Evolutionary conservation across 2,797 vertebrate genomes (phyloP), one percentile per base, ranked within the genome.

Genomic region (Xenops minutus): DNA sequence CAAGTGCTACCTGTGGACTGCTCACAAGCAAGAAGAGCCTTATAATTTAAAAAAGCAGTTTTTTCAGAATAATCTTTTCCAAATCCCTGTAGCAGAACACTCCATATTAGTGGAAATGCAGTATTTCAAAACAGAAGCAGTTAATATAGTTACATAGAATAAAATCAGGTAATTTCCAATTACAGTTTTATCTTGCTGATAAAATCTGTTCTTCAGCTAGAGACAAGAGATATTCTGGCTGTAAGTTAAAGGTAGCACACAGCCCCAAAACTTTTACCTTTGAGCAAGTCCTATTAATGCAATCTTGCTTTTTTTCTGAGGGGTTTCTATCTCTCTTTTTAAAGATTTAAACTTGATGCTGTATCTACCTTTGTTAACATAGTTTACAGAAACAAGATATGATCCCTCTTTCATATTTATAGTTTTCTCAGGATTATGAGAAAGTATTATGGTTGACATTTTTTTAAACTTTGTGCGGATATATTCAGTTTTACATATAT

Each of bases 401-500:
- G 73, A 93, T 81, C 44, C 61, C 6, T 89, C 46, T 37, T 93
- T 85, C 43, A 64, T 62, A 55, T 39, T 94, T 39, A 58, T 92
- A 36, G 93, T 92, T 95, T 92, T 52, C 68, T 94, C 16, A 80
- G 79, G 69, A 41, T 86, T 89, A 62, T 56, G 34, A 66, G 46
- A 66, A 69, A 66, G 30, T 63, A 26, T 79, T 88, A 39, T 27
- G 86, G 64, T 23, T 87, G 1, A 30, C 51, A 51, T 63, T 84
- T 41, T 78, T 51, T 23, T n/a, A 63, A 56, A 37, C 7, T 76
- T 85, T 75, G 20, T 75, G 3, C 89, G 58, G 32, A 3, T 58
- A 69, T 81, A 39, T 79, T 88, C 39, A 44, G 14, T 83, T 49
- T 82, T 61, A 32, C 27, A 10, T 56, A 9, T 21, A 44, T 56